Evolutionary conservation across 2,113 vertebrate genomes (phyloP).

Genomic region (Oryzias javanicus): DNA sequence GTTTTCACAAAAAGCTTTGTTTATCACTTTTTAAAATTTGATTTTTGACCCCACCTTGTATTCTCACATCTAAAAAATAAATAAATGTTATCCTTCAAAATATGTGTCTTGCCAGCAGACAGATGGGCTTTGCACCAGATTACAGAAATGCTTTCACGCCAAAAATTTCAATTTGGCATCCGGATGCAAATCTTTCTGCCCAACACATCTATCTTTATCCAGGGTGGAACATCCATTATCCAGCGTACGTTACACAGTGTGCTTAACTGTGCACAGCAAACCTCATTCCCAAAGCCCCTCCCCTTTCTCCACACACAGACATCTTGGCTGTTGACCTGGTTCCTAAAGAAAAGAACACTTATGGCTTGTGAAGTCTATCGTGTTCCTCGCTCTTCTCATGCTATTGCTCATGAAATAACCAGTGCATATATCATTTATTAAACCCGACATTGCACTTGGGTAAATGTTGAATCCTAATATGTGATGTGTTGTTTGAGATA

Average conservation of each 20-base stretch:
- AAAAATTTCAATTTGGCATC: conserved; percentile 7
- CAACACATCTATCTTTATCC: conserved; percentile 3
- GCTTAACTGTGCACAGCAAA: conserved; percentile 22
- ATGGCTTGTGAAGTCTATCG: conserved; percentile 43
- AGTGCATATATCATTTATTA: conserved; percentile 70
- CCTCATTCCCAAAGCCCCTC: conserved; percentile 4
- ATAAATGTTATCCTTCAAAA: conserved; percentile 4
- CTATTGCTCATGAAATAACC: conserved; percentile 22
- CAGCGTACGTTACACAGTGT: conserved; percentile 6
- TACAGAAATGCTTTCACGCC: conserved; percentile 6
- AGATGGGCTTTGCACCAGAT: conserved; percentile 9
- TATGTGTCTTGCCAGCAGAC: conserved; percentile 6
- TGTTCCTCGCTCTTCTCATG: conserved; percentile 30
- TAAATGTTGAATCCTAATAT: conserved; percentile 60
- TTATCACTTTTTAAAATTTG: conserved; percentile 5
- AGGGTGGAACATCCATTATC: conserved; percentile 17
- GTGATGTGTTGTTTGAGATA: conserved; percentile 56
- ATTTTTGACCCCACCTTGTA: conserved; percentile 2
- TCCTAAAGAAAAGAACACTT: conserved; percentile 49
- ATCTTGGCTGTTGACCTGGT: conserved; percentile 56
- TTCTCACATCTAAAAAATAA: background rate
- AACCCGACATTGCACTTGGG: conserved; percentile 66
- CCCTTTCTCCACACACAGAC: conserved; percentile 21
- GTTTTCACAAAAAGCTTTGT: background rate
- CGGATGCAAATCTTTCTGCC: conserved; percentile 1